Percentiles rank a stretch among this genome's conserved stretches.
These are phyloP conservation scores for Petroica traversi DNA, from an alignment of 2,113 vertebrate species.

Conservation along the genomic window DNA sequence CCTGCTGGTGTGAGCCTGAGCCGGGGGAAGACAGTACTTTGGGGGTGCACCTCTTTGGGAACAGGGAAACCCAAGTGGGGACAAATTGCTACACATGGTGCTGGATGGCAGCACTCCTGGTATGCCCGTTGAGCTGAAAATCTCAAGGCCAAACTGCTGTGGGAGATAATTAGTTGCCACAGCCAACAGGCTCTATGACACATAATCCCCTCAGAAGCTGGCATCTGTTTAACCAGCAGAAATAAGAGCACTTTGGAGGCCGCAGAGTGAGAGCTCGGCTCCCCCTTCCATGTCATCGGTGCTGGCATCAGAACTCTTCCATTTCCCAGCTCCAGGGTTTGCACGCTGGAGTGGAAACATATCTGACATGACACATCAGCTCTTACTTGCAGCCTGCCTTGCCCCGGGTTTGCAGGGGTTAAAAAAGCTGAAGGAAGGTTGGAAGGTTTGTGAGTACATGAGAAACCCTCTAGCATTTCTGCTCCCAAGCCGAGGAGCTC, in stretches of 20 bases:
- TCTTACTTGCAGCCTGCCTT: not conserved
- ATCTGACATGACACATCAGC: not conserved
- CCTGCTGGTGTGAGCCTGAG: not conserved
- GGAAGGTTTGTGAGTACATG: not conserved
- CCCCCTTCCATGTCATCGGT: rapidly evolving
- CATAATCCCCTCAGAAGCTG: conserved; percentile 9
- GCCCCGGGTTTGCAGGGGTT: not conserved
- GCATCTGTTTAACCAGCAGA: conserved; percentile 26
- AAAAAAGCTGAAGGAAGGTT: conserved; percentile 6
- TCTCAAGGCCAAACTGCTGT: not conserved
- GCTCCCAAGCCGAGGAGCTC: not conserved
- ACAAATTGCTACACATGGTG: not conserved
- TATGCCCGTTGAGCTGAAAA: not conserved
- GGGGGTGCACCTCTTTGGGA: not conserved
- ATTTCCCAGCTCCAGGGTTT: not conserved
- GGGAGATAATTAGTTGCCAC: not conserved
- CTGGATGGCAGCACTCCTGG: not conserved
- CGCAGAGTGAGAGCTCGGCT: rapidly evolving
- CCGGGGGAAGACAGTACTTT: not conserved
- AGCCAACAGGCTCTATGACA: not conserved
- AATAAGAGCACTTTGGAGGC: conserved; percentile 3
- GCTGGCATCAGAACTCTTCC: not conserved
- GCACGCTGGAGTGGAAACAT: not conserved
- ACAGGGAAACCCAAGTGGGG: not conserved
- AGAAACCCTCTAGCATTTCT: not conserved